Conservation (phyloP, 2,888 invertebrate genomes). For the Phrixothrix hirtus region DNA sequence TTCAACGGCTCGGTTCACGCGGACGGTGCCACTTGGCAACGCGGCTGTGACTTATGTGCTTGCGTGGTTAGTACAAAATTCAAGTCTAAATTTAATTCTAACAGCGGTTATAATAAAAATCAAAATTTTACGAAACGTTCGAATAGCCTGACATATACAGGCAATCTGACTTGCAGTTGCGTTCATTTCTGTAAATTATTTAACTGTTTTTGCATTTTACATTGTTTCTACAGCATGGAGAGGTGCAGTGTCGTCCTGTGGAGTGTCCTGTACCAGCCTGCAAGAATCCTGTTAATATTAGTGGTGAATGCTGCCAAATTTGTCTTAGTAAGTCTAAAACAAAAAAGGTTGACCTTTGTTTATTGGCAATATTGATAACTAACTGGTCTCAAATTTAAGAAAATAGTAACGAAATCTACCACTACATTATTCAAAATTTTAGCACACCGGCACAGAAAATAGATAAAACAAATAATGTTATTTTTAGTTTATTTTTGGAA, state of each 20-base stretch:
- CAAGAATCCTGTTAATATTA: constrained; percentile 77
- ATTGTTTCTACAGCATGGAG: constrained; percentile 69
- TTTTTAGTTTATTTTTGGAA: too few relatives aligned
- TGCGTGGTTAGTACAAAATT: constrained; percentile 70
- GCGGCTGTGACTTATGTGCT: constrained; percentile 84
- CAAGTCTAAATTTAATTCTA: constrained; percentile 7
- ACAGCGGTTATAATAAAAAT: background rate
- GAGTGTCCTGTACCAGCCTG: constrained; percentile 78
- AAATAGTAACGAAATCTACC: too few relatives aligned
- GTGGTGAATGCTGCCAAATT: constrained; percentile 82
- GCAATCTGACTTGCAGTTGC: constrained; percentile 28
- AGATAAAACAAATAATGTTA: too few relatives aligned
- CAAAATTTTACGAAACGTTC: constrained; percentile 24
- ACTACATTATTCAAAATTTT: too few relatives aligned
- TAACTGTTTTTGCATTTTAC: constrained; percentile 14
- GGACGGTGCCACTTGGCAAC: constrained; percentile 84
- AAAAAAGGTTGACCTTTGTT: background rate
- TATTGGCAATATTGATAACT: background rate
- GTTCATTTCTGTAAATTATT: constrained; percentile 16
- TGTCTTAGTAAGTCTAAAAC: constrained; percentile 76
- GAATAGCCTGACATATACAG: constrained; percentile 8
- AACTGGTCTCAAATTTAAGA: too few relatives aligned
- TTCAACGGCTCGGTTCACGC: constrained; percentile 79
- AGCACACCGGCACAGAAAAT: too few relatives aligned
- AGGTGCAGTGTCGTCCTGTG: constrained; percentile 80